Base-by-base conservation (phyloP, 1,140 invertebrate genomes). In the Drosophila tropicalis region DNA sequence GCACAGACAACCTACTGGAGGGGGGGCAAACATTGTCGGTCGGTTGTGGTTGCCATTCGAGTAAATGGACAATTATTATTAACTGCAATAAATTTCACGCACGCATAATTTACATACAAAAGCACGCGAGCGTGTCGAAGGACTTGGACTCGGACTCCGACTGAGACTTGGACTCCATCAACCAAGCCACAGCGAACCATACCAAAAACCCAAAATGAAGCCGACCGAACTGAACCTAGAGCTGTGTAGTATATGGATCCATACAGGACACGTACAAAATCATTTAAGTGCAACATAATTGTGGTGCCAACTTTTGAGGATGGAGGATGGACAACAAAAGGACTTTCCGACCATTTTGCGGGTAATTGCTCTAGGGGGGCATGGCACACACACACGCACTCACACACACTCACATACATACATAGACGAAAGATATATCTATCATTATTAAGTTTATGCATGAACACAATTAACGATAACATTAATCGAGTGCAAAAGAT, bases 71-170 rank as follows among this genome's bases (percentile, higher is more conserved):
- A 89, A 89, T 89, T 89, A 89, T 89, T 89, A 89, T 89, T 89
- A 84, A 89, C 84, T 89, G 84, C 84, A 89, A 89, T 89, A 89
- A 89, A 89, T 89, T 89, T 89, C 84, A 89, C 84, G 84, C 84
- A 89, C 84, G 84, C 84, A 89, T 76, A 89, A 89, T 89, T 89
- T 89, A 89, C 84, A 89, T 89, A 77, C 70, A 63, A 63, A 67
- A 62, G 76, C 77, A 83, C 79, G 73, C 68, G 61, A 86, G 79
- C 75, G 70, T 87, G 67, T 76, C 72, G 66, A 32, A 54, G 70
- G 57, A 64, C 54, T 13, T 22, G 69, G 12, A 22, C 36, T 51
- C 40, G 15, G 15, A 44, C 25, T 61, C 7, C 25, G 17, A 36
- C 41, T 54, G 66, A 39, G 47, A 13, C 25, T 39, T 12, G 36